Base-by-base conservation (phyloP, 1,140 invertebrate genomes). In the Akabosia matsudoensis region DNA sequence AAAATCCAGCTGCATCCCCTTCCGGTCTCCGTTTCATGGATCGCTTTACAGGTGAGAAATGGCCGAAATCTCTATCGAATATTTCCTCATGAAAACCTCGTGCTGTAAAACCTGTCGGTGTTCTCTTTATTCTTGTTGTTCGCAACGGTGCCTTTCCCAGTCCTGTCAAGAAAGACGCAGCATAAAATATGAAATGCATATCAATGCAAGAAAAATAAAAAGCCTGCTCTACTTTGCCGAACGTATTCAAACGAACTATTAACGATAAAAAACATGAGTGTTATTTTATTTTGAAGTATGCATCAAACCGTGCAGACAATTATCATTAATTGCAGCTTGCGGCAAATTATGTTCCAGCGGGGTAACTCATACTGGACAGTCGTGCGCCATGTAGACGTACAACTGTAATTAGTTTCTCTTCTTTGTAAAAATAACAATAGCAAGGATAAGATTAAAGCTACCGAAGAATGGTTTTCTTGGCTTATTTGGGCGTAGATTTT, bases 61-160 rank as follows among this genome's bases (percentile, higher is more conserved):
- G 80, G 33, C 79, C 78, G 79, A 81, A 82, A 71, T 80, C 79
- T 71, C 79, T 70, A 70, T 87, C 86, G 76, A 87, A 87, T 33
- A 87, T 84, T 13, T 85, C 85, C 78, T 86, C 86, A 71, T 87
- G 85, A 76, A 87, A 87, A 13, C 86, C 87, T 78, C 85, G 79
- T 3, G 87, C 84, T 51, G 78, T 73, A 54, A 81, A 81, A 37
- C 80, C 80, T 24, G 78, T 80, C 37, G 80, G 80, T 24, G 80
- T 76, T 73, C 80, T 28, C 71, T 79, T 79, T 18, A 78, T 76
- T 31, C 80, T 70, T 70, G 75, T 72, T 22, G 70, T 72, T 72
- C 37, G 34, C 14, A 72, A 18, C 10, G 70, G 61, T 30, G 61
- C 61, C 22, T 67, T 67, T 30, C 61, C 61, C 61, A 67, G 61